phyloP scores from a whole-genome alignment of 2,888 invertebrate genomes.

The Saturnia pavonia region DNA sequence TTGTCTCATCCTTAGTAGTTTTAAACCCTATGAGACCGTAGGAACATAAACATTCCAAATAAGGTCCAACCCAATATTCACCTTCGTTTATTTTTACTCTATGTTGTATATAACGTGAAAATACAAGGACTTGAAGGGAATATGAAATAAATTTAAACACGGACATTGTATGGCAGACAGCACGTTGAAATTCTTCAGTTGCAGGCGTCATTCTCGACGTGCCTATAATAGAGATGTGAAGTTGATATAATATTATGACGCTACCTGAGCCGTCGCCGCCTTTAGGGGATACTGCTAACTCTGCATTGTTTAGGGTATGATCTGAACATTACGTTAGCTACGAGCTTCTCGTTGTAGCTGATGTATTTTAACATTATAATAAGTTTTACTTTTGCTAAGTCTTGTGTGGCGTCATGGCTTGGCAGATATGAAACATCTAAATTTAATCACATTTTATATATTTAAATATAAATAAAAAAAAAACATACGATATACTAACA shows the following conservation, averaged over 20 bases:
- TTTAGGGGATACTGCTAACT: slow-evolving; percentile 18
- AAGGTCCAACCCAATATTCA: no score
- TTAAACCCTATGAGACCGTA: no score
- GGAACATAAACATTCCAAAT: no score
- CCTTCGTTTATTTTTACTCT: background rate
- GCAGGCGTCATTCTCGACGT: slow-evolving; percentile 33
- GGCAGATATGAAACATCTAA: no score
- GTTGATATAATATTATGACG: slow-evolving; percentile 43
- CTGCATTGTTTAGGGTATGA: slow-evolving; percentile 7
- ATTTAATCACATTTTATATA: no score
- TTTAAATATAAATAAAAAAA: no score
- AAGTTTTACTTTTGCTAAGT: no score
- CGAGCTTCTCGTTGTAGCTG: background rate
- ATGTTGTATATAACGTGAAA: background rate
- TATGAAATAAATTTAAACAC: slow-evolving; percentile 32
- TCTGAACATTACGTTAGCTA: background rate
- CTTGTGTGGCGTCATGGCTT: no score
- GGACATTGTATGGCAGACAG: slow-evolving; percentile 35
- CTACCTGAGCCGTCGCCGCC: slow-evolving; percentile 32
- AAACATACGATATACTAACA: no score
- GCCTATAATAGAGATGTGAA: slow-evolving; percentile 33
- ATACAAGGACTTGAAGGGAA: slow-evolving; percentile 22
- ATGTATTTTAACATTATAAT: no score
- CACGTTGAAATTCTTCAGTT: slow-evolving; percentile 43
- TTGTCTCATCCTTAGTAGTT: no score